Evolutionary conservation across 2,797 vertebrate species (phyloP).

Genomic region (Merluccius polli): DNA sequence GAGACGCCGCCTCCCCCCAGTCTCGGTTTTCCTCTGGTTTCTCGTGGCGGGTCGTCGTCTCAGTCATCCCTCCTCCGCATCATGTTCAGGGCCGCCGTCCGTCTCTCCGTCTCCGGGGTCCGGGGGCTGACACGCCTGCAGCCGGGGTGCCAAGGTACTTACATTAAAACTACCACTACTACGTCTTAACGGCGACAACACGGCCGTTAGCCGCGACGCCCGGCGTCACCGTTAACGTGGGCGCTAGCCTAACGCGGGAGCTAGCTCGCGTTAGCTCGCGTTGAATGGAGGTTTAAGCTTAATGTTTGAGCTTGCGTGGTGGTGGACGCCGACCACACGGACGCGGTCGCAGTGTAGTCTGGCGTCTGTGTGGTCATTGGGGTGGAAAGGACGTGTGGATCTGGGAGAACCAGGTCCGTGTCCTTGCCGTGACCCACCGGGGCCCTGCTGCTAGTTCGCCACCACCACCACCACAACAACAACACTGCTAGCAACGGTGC

Average conservation of each 20-base stretch:
- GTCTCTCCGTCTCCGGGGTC: conserved; percentile 70
- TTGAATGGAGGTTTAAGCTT: too few relatives aligned
- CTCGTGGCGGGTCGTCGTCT: too few relatives aligned
- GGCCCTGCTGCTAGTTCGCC: background rate
- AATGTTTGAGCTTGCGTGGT: background rate
- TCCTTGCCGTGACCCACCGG: conserved; percentile 52
- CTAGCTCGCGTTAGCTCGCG: background rate
- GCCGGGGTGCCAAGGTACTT: conserved; percentile 61
- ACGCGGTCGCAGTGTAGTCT: background rate
- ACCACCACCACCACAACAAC: too few relatives aligned
- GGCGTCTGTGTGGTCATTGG: background rate
- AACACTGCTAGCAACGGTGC: background rate
- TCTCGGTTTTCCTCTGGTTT: too few relatives aligned
- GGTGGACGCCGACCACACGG: background rate
- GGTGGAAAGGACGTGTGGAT: background rate
- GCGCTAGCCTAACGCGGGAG: background rate
- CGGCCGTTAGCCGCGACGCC: too few relatives aligned
- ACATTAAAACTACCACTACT: too few relatives aligned
- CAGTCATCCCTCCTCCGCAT: conserved; percentile 35
- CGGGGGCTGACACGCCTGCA: conserved; percentile 67
- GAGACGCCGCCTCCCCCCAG: too few relatives aligned
- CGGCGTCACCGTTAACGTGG: too few relatives aligned
- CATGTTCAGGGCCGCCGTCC: conserved; percentile 77
- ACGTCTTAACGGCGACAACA: too few relatives aligned
- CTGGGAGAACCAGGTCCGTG: background rate